Conservation (phyloP, 2,797 vertebrate genomes). For the Gymnoscopelus microlampas region DNA sequence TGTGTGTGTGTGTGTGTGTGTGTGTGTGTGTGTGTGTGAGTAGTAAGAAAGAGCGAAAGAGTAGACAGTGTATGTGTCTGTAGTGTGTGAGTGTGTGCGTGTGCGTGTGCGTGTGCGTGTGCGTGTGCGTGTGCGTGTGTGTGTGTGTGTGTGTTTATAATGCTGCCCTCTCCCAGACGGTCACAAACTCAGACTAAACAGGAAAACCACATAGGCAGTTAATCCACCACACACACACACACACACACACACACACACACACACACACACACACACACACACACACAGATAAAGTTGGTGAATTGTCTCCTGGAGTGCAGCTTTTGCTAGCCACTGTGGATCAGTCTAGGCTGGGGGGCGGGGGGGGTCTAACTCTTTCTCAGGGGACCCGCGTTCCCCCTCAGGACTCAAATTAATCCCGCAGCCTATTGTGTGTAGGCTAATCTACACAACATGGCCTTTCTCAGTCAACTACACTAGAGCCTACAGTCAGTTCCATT, state of each 20-base stretch:
- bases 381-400: too few relatives aligned
- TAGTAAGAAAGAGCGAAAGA: too few relatives aligned
- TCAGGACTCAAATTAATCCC: too few relatives aligned
- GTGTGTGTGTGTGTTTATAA: background rate
- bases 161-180: constrained; percentile 7
- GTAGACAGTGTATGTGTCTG: background rate
- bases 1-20: background rate
- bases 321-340: too few relatives aligned
- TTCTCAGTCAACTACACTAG: too few relatives aligned
- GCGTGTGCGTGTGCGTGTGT: background rate
- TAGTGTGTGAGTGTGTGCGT: too few relatives aligned
- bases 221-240: constrained; percentile 38
- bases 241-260: background rate
- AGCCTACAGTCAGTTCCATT: too few relatives aligned
- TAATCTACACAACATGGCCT: too few relatives aligned
- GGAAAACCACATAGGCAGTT: constrained; percentile 69
- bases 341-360: too few relatives aligned
- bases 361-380: too few relatives aligned
- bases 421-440: too few relatives aligned
- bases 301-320: too few relatives aligned
- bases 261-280: constrained; percentile 6
- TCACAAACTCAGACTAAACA: constrained; percentile 76
- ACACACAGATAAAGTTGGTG: background rate
- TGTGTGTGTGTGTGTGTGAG: background rate
- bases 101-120: background rate